phyloP scores from a whole-genome alignment of 2,113 vertebrate species.

The Ptilorrhoa leucosticta region DNA sequence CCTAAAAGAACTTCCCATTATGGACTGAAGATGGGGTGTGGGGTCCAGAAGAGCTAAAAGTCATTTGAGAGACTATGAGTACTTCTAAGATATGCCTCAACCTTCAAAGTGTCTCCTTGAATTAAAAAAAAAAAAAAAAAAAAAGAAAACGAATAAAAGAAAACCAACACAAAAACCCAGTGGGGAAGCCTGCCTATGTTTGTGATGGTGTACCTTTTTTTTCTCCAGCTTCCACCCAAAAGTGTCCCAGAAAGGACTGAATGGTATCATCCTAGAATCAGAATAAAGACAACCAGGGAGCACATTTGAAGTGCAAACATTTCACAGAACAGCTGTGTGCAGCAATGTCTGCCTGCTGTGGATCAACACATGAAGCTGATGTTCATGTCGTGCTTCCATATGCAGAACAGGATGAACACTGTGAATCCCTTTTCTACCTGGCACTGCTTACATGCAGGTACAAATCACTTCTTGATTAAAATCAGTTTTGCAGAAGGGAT shows the following conservation, averaged over 20 bases:
- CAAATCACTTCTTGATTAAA: slow-evolving; percentile 18
- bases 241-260: not conserved
- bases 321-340: not conserved
- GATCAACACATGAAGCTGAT: not conserved
- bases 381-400: not conserved
- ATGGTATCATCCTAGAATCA: not conserved
- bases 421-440: not conserved
- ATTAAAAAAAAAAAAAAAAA: not conserved
- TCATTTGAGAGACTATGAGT: not conserved
- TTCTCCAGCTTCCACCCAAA: not conserved
- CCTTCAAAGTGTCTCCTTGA: not conserved
- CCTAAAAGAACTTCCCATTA: not conserved
- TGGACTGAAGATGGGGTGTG: not conserved
- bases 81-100: not conserved
- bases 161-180: too few relatives aligned
- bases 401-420: not conserved
- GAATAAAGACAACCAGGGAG: not conserved
- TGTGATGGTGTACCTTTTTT: not conserved
- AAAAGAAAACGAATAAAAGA: too few relatives aligned
- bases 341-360: not conserved
- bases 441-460: not conserved
- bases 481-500: not conserved
- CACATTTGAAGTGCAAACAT: not conserved
- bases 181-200: not conserved
- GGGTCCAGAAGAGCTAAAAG: not conserved